Evolutionary conservation across 1,140 invertebrate genomes (phyloP).

Genomic region (Drosophila novamexicana): DNA sequence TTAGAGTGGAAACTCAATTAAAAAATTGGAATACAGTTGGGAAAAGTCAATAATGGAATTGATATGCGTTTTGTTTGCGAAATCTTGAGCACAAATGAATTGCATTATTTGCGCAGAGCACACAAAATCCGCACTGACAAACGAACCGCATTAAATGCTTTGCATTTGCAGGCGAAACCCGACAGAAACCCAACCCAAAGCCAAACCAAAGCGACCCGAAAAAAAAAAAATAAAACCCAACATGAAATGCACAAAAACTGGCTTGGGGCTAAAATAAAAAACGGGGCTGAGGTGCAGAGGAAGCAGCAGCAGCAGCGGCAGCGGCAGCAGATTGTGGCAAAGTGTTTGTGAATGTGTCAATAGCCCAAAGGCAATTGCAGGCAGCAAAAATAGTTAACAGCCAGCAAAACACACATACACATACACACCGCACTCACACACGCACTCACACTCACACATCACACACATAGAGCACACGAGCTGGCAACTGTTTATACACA

Average conservation of each 20-base stretch:
- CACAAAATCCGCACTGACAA: conserved; percentile 38
- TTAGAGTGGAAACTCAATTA: conserved; percentile 9
- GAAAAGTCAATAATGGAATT: conserved; percentile 20
- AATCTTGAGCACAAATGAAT: conserved; percentile 46
- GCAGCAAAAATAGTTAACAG: conserved; percentile 50
- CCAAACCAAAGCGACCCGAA: conserved; percentile 3
- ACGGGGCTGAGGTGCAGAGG: background rate
- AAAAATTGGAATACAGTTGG: conserved; percentile 11
- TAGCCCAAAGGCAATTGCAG: conserved; percentile 63
- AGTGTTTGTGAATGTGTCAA: conserved; percentile 69
- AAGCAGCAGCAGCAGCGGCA: background rate
- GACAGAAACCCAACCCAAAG: background rate
- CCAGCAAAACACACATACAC: background rate
- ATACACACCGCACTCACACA: conserved; percentile 1
- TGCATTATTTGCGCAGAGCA: conserved; percentile 47
- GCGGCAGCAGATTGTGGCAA: conserved; percentile 61
- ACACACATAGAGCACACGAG: background rate
- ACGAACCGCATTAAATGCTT: conserved; percentile 43
- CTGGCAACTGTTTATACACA: conserved; percentile 38
- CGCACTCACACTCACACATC: background rate
- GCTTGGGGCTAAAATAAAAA: conserved; percentile 24
- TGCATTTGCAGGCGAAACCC: conserved; percentile 25
- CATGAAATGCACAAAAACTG: conserved; percentile 35
- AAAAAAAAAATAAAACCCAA: conserved; percentile 24
- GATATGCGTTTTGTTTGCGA: conserved; percentile 29